Evolutionary conservation across 2,888 invertebrate species (phyloP), one percentile per base, ranked within the genome.

Genomic region (Lepidocyrtinus sp.): DNA sequence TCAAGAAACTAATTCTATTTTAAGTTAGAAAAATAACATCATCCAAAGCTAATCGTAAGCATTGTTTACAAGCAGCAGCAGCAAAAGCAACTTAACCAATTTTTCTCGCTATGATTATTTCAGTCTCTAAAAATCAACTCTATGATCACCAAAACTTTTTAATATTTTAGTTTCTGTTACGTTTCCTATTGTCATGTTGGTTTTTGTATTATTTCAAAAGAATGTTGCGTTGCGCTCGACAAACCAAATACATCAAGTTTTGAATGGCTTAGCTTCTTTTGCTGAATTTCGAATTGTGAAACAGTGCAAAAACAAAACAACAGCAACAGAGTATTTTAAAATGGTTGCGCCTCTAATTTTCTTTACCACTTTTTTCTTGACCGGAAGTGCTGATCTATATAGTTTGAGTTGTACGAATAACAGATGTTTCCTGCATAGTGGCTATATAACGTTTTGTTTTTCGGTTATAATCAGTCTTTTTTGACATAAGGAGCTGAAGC

Each of bases 221-320:
- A 46, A 68, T 68, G 68, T 64, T 59, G 64, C 64, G n/a, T n/a
- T 50, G 50, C 50, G 50, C 50, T 50, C n/a, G 50, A 50, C 17
- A 50, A 50, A 50, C 50, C 19, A 68, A 68, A 21, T 22, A 68
- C n/a, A 61, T n/a, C 71, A 61, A 71, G 65, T 50, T 77, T 71
- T 65, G 72, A 77, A 77, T 77, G 77, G 77, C 77, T 77, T 77
- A 61, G 77, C 77, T 77, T 76, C 50, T 74, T 70, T 77, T 59
- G 77, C 77, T 77, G 19, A 63, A 50, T 50, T 17, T 50, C n/a
- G 17, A 50, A 50, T 50, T 50, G 50, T n/a, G 12, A 50, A 2
- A 50, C 2, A 50, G 15, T 50, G 17, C 50, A 2, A 50, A 50
- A 50, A 50, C 2, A 2, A 50, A 12, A n/a, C n/a, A n/a, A n/a